These are phyloP conservation scores for Phylloscopus collybita DNA, from an alignment of 2,797 vertebrate species.

Conservation along the genomic window DNA sequence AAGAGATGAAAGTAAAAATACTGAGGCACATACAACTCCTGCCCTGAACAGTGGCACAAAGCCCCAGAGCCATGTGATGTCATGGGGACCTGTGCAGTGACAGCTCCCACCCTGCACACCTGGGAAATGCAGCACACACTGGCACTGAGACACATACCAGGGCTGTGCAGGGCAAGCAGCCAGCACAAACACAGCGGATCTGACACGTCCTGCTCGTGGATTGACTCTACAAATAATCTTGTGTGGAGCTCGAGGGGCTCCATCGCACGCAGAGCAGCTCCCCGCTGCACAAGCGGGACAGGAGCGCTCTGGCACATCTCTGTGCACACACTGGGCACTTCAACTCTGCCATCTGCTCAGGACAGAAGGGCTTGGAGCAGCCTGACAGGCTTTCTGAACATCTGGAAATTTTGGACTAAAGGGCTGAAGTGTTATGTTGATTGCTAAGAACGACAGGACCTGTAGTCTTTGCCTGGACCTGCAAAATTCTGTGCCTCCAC, in stretches of 20 bases:
- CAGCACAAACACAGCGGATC: fast-evolving
- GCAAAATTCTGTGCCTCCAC: background rate
- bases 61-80: fast-evolving
- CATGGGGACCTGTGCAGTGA: background rate
- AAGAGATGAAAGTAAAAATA: background rate
- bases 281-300: fast-evolving
- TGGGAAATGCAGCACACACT: background rate
- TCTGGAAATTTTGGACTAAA: conserved; percentile 2
- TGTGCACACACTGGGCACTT: background rate
- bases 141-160: background rate
- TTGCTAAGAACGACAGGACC: background rate
- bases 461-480: background rate
- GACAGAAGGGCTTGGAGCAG: background rate
- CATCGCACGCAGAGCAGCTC: background rate
- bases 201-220: background rate
- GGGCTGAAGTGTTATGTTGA: background rate
- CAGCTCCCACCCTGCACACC: background rate
- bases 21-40: fast-evolving
- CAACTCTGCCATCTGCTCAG: conserved; percentile 27
- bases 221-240: background rate
- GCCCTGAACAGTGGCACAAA: background rate
- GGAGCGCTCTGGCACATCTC: background rate
- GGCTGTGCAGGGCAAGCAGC: background rate
- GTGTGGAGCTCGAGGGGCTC: background rate
- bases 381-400: background rate